These are phyloP conservation scores for Mya arenaria DNA, from an alignment of 1,140 invertebrate species.

Conservation along the genomic window DNA sequence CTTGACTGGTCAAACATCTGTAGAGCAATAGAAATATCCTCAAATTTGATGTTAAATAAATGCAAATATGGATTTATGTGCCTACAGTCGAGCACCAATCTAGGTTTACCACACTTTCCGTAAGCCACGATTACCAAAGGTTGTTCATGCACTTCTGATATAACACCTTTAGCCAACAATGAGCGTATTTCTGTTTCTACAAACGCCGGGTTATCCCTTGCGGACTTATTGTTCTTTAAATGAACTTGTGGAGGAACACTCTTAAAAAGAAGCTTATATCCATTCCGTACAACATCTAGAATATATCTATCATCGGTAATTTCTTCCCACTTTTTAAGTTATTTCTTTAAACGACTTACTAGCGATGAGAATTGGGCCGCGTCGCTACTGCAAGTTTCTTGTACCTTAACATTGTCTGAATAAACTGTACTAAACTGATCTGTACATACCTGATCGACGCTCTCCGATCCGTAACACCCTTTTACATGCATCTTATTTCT, in stretches of 20 bases:
- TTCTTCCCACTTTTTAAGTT: too few relatives aligned
- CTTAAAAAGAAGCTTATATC: not conserved
- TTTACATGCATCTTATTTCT: not conserved
- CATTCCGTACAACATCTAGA: not conserved
- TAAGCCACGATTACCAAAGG: not conserved
- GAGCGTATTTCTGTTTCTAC: conserved; percentile 72
- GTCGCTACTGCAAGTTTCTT: too few relatives aligned
- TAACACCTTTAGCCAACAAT: not conserved
- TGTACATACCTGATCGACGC: too few relatives aligned
- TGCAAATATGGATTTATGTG: conserved; percentile 17
- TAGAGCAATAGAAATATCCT: not conserved
- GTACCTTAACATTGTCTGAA: too few relatives aligned
- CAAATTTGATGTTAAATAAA: conserved; percentile 23
- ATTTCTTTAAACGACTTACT: too few relatives aligned
- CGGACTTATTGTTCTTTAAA: conserved; percentile 4
- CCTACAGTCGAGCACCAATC: too few relatives aligned
- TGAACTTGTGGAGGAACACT: not conserved
- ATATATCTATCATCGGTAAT: too few relatives aligned
- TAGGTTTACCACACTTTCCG: not conserved
- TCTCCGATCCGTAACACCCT: not conserved
- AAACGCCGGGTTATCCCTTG: not conserved
- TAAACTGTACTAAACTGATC: too few relatives aligned
- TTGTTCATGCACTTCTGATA: not conserved
- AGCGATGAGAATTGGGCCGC: too few relatives aligned
- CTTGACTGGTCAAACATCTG: too few relatives aligned